phyloP scores from a whole-genome alignment of 1,140 invertebrate genomes.

The Drosophila elegans region DNA sequence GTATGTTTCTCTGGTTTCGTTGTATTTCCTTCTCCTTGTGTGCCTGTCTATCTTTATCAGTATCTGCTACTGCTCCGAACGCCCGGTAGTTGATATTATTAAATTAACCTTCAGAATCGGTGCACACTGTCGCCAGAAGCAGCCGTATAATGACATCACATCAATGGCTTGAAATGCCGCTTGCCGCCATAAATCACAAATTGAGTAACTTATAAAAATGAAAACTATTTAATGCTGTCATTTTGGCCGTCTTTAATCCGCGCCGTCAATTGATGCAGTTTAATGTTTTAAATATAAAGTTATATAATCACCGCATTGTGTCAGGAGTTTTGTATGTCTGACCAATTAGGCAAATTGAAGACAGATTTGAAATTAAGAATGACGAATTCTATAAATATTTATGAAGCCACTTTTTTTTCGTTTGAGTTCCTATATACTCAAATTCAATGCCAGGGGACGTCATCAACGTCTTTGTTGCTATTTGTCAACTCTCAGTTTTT shows the following conservation, averaged over 20 bases:
- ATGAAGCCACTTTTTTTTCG: slow-evolving; percentile 18
- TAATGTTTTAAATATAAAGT: slow-evolving; percentile 26
- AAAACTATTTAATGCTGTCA: slow-evolving; percentile 51
- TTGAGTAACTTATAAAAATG: slow-evolving; percentile 79
- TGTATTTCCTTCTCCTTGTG: slow-evolving; percentile 27
- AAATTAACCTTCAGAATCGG: slow-evolving; percentile 72
- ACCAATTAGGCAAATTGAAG: slow-evolving; percentile 76
- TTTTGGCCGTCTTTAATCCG: slow-evolving; percentile 55
- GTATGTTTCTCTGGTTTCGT: slow-evolving; percentile 23
- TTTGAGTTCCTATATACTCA: slow-evolving; percentile 28
- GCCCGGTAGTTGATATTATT: slow-evolving; percentile 54
- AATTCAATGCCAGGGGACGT: slow-evolving; percentile 61
- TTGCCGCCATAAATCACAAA: slow-evolving; percentile 70
- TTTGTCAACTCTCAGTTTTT: slow-evolving; percentile 61
- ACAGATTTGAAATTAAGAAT: slow-evolving; percentile 68
- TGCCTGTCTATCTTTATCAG: slow-evolving; percentile 37
- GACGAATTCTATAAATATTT: slow-evolving; percentile 57
- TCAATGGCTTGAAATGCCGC: slow-evolving; percentile 55
- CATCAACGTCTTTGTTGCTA: slow-evolving; percentile 71
- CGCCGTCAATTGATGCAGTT: slow-evolving; percentile 47
- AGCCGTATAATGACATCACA: slow-evolving; percentile 72
- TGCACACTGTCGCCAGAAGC: slow-evolving; percentile 15
- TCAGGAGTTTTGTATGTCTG: slow-evolving; percentile 45
- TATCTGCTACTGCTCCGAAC: slow-evolving; percentile 31
- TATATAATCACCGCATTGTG: slow-evolving; percentile 47